Base-by-base conservation (phyloP, 2,797 vertebrate genomes). In the Cirrhinus mrigala region DNA sequence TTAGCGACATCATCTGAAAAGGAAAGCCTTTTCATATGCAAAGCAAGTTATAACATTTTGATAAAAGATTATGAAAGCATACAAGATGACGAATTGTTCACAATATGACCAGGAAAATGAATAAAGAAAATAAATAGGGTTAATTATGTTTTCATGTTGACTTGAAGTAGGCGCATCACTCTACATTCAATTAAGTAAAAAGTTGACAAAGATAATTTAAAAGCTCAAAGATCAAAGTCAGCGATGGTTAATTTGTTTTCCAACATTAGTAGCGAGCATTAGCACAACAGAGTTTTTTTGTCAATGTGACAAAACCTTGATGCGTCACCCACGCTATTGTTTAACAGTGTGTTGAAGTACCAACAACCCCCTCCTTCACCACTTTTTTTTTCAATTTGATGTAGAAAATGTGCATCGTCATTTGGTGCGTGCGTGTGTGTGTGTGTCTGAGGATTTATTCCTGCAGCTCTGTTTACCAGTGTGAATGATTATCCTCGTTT, bases 361-460 rank as follows among this genome's bases (percentile, higher is more conserved):
- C 64, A 48, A 52, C 76, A 50, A 29, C 14, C 64, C 54, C 48
- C 44, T 27, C 24, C 52, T 79, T 54, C 52, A 27, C 27, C 52
- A 46, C 27, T 80, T 52, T 70, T 52, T 70, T 37, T 85, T 73
- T 81, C 58, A 64, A 27, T 74, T 64, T 62, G 56, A 85, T 62
- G 15, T 84, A 74, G n/a, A 80, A 80, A 80, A 75, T 60, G 40
- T 60, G 83, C 76, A 24, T 71, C 6, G 33, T 81, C 50, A 86
- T 62, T 52, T 76, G 18, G 10, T 70, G 87, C 85, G 87, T 85
- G n/a, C n/a, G 86, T 24, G 87, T 85, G 86, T 85, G 87, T 90
- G 84, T 79, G 79, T 52, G 82, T 73, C 37, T 80, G 68, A 84
- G 60, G 58, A 85, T 44, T 62, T 79, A 86, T 88, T 18, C 29